Base-by-base conservation (phyloP, 2,113 vertebrate genomes). In the Puntigrus tetrazona region DNA sequence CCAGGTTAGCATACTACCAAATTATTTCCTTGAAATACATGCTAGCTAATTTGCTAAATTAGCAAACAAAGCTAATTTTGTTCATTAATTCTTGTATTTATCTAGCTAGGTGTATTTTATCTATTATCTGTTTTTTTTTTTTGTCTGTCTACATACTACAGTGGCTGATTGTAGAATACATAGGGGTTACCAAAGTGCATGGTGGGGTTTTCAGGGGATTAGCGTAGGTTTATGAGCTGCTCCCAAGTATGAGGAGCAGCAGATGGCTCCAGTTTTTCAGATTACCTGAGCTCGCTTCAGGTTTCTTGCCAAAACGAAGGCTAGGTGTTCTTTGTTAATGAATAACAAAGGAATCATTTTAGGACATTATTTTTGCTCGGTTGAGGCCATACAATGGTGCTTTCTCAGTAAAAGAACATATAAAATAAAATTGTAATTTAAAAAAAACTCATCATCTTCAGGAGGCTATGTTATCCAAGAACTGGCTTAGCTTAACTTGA, bases 1-100 rank as follows among this genome's bases (percentile, higher is more conserved):
- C 81, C 94, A 97, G 93, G 97, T 98, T 86, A 93, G 84, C 16
- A 45, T 70, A 7, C 3, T n/a, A 76, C 45, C 65, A 84, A 31
- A 20, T 8, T 34, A 10, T 52, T 31, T 57, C 14, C 31, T n/a
- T 3, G 31, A 14, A 52, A 78, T 4, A 5, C 25, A 29, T 7
- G 43, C 43, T 72, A 25, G 72, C 41, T 50, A 20, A 50, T 50
- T 75, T 16, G 73, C 43, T 75, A 31, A 50, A 50, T 75, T 31
- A 50, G 38, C 41, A 45, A 72, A n/a, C 67, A 41, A 67, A 67
- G 16, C 63, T 67, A 10, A 34, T 67, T 67, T 67, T 69, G 31
- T 69, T 69, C 0, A 36, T 69, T 25, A 1, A 27, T 73, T 72
- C 11, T 14, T 72, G 38, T 25, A 25, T 13, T 72, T 10, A 13